These are phyloP conservation scores for Linyphia triangularis DNA, from an alignment of 2,888 invertebrate species.

Conservation along the genomic window DNA sequence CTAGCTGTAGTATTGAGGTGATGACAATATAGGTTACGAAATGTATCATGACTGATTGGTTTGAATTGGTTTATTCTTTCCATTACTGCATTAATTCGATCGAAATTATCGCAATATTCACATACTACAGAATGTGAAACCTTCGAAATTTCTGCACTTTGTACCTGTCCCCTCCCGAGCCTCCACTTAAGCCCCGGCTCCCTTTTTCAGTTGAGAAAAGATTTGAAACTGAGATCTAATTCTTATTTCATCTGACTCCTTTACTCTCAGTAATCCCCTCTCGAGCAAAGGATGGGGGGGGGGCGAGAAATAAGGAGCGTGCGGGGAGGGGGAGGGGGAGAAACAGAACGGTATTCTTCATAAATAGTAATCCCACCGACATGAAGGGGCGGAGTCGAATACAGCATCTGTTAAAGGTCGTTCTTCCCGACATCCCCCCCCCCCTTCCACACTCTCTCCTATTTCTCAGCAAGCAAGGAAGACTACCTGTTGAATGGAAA, in stretches of 20 bases:
- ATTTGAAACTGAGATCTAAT: slow-evolving; percentile 70
- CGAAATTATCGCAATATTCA: too few relatives aligned
- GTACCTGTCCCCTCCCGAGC: background rate
- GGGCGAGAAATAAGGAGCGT: too few relatives aligned
- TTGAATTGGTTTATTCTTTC: too few relatives aligned
- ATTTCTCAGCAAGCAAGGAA: too few relatives aligned
- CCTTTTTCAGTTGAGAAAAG: slow-evolving; percentile 45
- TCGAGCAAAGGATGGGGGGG: background rate
- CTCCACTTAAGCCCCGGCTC: slow-evolving; percentile 28
- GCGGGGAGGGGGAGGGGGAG: background rate
- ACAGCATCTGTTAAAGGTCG: slow-evolving; percentile 56
- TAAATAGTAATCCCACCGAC: slow-evolving; percentile 68
- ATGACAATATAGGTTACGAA: too few relatives aligned
- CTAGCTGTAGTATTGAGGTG: too few relatives aligned
- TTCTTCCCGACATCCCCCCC: background rate
- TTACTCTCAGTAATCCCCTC: slow-evolving; percentile 59
- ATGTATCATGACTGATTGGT: too few relatives aligned
- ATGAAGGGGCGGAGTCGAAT: slow-evolving; percentile 25
- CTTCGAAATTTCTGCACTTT: slow-evolving; percentile 38
- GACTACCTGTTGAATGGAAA: slow-evolving; percentile 48
- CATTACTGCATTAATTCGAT: too few relatives aligned
- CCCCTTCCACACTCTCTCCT: too few relatives aligned
- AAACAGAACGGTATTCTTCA: slow-evolving; percentile 31
- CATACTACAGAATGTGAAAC: too few relatives aligned
- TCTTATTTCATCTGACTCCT: slow-evolving; percentile 71